Percentiles rank a stretch among this genome's conserved stretches.
Conservation (phyloP, 1,140 invertebrate genomes). For the Platyura marginata region DNA sequence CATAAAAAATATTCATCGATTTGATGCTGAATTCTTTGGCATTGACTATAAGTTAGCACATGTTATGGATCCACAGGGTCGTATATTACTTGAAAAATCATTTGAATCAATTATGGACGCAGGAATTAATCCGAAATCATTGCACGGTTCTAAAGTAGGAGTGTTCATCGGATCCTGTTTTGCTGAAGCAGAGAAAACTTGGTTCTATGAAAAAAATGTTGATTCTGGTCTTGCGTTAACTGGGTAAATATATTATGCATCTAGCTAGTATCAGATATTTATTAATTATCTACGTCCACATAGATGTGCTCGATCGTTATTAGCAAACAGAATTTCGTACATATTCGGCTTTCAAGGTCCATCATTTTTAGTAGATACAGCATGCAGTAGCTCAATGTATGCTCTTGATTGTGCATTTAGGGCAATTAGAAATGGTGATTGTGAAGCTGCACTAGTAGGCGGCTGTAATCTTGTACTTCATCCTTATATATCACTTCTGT, state of each 20-base stretch:
- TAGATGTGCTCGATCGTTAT: slow-evolving; percentile 75
- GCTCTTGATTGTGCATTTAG: slow-evolving; percentile 69
- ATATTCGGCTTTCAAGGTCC: slow-evolving; percentile 50
- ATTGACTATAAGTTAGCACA: slow-evolving; percentile 29
- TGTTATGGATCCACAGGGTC: slow-evolving; percentile 31
- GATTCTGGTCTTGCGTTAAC: slow-evolving; percentile 40
- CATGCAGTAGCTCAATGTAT: slow-evolving; percentile 75
- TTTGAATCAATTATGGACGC: slow-evolving; percentile 26
- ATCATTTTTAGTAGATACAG: slow-evolving; percentile 70
- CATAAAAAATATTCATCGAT: slow-evolving; percentile 28
- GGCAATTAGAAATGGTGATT: slow-evolving; percentile 53
- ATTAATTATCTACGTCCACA: background rate
- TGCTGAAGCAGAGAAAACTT: slow-evolving; percentile 49
- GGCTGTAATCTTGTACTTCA: slow-evolving; percentile 67
- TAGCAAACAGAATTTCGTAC: slow-evolving; percentile 76
- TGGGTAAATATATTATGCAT: slow-evolving; percentile 31
- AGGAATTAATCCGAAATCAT: slow-evolving; percentile 23
- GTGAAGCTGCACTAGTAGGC: slow-evolving; percentile 75
- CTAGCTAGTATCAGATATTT: background rate
- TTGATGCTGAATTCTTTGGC: slow-evolving; percentile 36
- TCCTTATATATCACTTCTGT: slow-evolving; percentile 70
- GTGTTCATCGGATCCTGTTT: slow-evolving; percentile 61
- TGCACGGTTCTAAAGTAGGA: slow-evolving; percentile 52
- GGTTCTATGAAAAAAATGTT: slow-evolving; percentile 43
- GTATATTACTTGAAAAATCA: slow-evolving; percentile 28